Evolutionary conservation across 2,888 invertebrate species (phyloP).

Genomic region (Hyposoter dolosus): DNA sequence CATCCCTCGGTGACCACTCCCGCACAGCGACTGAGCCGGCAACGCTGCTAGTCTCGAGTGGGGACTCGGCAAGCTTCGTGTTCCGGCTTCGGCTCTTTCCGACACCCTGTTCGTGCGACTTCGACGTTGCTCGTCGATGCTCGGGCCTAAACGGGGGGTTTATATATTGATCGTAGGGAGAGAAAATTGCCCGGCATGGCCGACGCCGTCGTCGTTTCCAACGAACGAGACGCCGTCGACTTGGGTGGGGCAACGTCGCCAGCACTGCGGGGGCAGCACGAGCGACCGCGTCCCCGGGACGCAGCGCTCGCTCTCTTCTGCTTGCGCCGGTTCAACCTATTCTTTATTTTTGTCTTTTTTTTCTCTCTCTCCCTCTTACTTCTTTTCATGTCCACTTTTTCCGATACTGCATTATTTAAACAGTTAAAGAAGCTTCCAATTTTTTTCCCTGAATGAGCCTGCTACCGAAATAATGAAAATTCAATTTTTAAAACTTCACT

Average conservation of each 20-base stretch:
- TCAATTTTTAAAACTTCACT: neutral
- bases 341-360: conserved; percentile 47
- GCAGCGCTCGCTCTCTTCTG: conserved; percentile 55
- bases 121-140: conserved; percentile 71
- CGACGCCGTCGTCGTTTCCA: conserved; percentile 73
- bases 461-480: neutral
- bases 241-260: conserved; percentile 70
- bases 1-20: conserved; percentile 84
- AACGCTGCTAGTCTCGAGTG: conserved; percentile 81
- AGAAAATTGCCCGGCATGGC: conserved; percentile 74
- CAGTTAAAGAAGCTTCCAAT: neutral
- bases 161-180: conserved; percentile 78
- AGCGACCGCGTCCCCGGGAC: conserved; percentile 69
- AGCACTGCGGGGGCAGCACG: conserved; percentile 55
- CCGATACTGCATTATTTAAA: neutral
- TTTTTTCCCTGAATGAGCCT: neutral
- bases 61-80: conserved; percentile 79
- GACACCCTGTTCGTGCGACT: conserved; percentile 74
- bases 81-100: conserved; percentile 74
- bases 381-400: conserved; percentile 12
- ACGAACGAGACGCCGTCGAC: conserved; percentile 65
- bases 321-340: conserved; percentile 62
- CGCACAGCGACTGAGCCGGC: conserved; percentile 84
- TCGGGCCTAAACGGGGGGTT: conserved; percentile 82
- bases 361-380: neutral